A percentile compares a stretch with the other conserved stretches of the same genome.
These are phyloP conservation scores for Sceliomorpha sp. DNA, from an alignment of 2,888 invertebrate species.

Conservation along the genomic window DNA sequence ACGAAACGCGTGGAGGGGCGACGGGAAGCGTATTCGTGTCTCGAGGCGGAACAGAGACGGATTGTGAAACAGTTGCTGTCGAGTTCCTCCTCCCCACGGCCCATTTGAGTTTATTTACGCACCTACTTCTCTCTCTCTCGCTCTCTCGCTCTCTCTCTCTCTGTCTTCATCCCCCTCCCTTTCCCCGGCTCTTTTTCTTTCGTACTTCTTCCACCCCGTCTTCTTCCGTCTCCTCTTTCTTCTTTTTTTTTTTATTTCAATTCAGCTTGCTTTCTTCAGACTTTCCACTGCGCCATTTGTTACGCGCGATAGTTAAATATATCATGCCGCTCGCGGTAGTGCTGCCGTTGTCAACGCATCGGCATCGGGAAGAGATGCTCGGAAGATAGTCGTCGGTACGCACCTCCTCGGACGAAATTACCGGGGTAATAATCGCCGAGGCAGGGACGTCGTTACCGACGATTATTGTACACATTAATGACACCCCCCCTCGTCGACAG, in stretches of 20 bases:
- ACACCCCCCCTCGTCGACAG: not conserved
- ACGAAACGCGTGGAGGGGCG: constrained; percentile 1
- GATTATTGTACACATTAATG: constrained; percentile 1
- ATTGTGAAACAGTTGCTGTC: constrained; percentile 31
- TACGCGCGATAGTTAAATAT: constrained; percentile 8
- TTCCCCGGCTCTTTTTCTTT: not conserved
- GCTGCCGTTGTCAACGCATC: constrained; percentile 3
- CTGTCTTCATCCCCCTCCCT: too few species aligned
- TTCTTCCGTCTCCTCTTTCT: not conserved
- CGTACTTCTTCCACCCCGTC: too few species aligned
- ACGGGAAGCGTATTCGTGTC: constrained; percentile 5
- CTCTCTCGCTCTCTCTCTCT: constrained; percentile 1
- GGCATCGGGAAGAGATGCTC: not conserved
- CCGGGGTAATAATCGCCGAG: constrained; percentile 1
- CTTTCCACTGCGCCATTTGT: constrained; percentile 10
- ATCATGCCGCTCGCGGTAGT: constrained; percentile 4
- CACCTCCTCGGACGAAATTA: not conserved
- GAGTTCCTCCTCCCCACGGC: constrained; percentile 20
- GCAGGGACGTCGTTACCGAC: not conserved
- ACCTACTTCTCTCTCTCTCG: constrained; percentile 10
- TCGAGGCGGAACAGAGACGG: constrained; percentile 13
- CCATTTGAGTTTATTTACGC: constrained; percentile 28
- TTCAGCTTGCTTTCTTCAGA: constrained; percentile 3
- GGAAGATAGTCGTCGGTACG: constrained; percentile 1
- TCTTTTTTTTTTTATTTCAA: constrained; percentile 1